Evolutionary conservation across 23 tunicate species (phyloP), one percentile per base, ranked within the genome.

Genomic region (Corella eumyota): DNA sequence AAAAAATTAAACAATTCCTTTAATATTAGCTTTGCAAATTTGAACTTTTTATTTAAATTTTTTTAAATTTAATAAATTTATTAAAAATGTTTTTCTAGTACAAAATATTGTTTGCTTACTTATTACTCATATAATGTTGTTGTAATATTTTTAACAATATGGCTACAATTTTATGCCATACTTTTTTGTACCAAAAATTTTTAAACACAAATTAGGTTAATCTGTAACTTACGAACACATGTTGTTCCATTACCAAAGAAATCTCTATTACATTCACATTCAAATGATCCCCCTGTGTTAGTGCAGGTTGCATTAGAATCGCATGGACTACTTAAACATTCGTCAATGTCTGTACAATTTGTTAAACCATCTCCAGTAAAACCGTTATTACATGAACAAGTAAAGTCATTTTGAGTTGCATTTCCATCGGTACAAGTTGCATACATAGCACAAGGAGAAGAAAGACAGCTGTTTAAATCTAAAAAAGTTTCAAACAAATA

Each of bases 251-350:
- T 54, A 7, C 73, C 73, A 34, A 31, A 31, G 33, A 25, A 54
- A 32, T 67, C 82, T 9, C 19, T 29, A 4, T 55, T 36, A 36
- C 82, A 75, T 28, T 31, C 30, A 54, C 82, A 75, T 25, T n/a
- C 32, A 32, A 67, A 75, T 33, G 82, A 61, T 30, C 78, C 78
- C 7, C 20, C 60, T 23, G 58, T 61, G 78, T 72, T 72, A 19
- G 34, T 32, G 37, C 78, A 72, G 6, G 20, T 38, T 13, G 70
- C 78, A 45, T 60, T 61, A 21, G 68, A 26, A 26, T 61, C 34
- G 31, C 73, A 67, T 19, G 61, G 61, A 20, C 47, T 29, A 27
- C 64, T 45, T 6, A 32, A 5, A 49, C 78, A 72, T 47, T 72
- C 78, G 32, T 72, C 34, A 20, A 72, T 62, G 25, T 72, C 78